A percentile compares a stretch with the other conserved stretches of the same genome.
Conservation (phyloP, 2,888 invertebrate species). For the Tiphia femorata region DNA sequence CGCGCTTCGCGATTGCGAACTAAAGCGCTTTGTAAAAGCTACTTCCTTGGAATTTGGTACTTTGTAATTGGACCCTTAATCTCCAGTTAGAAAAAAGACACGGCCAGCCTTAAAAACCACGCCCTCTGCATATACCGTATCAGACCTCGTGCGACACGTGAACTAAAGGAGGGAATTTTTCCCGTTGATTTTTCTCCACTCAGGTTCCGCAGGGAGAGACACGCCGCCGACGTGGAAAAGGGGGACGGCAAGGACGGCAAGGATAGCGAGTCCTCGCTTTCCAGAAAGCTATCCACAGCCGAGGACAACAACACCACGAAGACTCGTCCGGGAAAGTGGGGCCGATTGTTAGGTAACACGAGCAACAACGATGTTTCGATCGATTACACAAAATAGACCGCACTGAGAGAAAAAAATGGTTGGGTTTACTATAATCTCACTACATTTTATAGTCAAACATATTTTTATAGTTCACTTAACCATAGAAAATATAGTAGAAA, state of each 20-base stretch:
- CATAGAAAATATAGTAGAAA: too few species aligned
- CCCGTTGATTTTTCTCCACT: slow-evolving; percentile 32
- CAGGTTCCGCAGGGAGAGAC: slow-evolving; percentile 66
- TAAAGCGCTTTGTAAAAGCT: slow-evolving; percentile 8
- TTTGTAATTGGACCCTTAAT: slow-evolving; percentile 35
- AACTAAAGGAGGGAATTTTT: slow-evolving; percentile 19
- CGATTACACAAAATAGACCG: not conserved
- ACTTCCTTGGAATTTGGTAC: slow-evolving; percentile 26
- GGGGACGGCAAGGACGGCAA: slow-evolving; percentile 71
- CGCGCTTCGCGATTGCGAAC: not conserved
- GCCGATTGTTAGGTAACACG: slow-evolving; percentile 80
- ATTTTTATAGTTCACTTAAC: too few species aligned
- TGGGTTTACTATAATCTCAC: too few species aligned
- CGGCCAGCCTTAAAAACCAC: slow-evolving; percentile 35
- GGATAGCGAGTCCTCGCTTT: slow-evolving; percentile 70
- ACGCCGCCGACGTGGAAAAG: slow-evolving; percentile 75
- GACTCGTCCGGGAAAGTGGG: slow-evolving; percentile 81
- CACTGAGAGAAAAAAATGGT: too few species aligned
- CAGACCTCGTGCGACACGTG: too few species aligned
- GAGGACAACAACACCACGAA: slow-evolving; percentile 71
- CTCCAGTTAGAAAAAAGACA: too few species aligned
- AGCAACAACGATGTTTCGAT: not conserved
- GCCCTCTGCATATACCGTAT: slow-evolving; percentile 21
- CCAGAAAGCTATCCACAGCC: slow-evolving; percentile 71
- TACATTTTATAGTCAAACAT: too few species aligned